Percentiles rank a stretch among this genome's conserved stretches.
Conservation (phyloP, 2,888 invertebrate species). For the Platycnemis pennipes region DNA sequence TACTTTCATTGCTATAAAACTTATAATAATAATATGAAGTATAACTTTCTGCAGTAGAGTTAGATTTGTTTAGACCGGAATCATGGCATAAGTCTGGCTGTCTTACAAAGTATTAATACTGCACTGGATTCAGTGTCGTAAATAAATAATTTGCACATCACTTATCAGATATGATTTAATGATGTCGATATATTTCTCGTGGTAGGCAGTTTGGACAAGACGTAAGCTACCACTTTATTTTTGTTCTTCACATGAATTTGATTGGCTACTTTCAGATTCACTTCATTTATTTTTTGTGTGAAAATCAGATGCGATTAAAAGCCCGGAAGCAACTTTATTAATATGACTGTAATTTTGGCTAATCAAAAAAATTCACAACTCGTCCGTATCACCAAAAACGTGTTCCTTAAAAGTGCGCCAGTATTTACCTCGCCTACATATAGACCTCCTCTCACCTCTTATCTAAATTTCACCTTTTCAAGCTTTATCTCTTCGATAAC, state of each 20-base stretch:
- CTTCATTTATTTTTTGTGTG: neutral
- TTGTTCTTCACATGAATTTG: neutral
- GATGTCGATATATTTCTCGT: neutral
- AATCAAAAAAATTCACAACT: neutral
- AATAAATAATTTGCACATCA: neutral
- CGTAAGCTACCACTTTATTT: neutral
- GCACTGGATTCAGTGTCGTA: neutral
- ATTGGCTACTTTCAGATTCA: neutral
- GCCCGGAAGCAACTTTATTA: neutral
- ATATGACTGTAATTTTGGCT: neutral
- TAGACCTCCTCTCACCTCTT: neutral
- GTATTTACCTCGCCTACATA: neutral
- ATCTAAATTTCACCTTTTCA: neutral
- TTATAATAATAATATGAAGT: no score
- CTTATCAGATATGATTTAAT: neutral
- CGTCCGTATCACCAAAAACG: neutral
- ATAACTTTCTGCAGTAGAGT: no score
- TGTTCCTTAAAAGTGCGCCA: neutral
- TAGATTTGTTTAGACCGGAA: no score
- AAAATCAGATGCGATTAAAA: neutral
- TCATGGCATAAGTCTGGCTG: no score
- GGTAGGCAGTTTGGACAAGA: no score
- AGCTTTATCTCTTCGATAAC: conserved; percentile 12
- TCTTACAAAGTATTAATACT: no score
- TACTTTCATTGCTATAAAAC: no score